These are phyloP conservation scores for Callopanchax toddi DNA, from an alignment of 2,113 vertebrate species.

Conservation along the genomic window DNA sequence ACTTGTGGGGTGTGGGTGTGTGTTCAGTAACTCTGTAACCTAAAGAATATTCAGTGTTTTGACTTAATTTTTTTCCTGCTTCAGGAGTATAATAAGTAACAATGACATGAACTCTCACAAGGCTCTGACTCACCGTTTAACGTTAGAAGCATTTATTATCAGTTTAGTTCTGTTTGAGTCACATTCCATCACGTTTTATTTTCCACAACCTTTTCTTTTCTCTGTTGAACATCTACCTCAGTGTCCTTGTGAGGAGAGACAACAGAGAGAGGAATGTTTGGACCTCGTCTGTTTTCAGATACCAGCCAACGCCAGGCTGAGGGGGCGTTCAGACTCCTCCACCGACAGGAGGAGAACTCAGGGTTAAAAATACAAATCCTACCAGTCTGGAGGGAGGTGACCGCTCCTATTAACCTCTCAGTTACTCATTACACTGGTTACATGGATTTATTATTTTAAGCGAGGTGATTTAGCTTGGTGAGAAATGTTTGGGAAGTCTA, in stretches of 20 bases:
- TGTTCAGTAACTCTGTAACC: background rate
- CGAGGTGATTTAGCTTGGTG: no score
- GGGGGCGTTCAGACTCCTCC: slow-evolving; percentile 35
- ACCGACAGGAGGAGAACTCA: slow-evolving; percentile 14
- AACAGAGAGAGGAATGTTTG: slow-evolving; percentile 49
- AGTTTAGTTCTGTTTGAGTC: background rate
- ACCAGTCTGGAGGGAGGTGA: background rate
- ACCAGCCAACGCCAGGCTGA: slow-evolving; percentile 38
- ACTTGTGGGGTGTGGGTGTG: no score
- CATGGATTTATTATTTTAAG: no score
- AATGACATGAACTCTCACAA: no score
- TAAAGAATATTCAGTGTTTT: background rate
- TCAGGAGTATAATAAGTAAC: no score
- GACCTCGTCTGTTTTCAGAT: slow-evolving; percentile 19
- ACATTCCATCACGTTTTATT: background rate
- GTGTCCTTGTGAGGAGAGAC: slow-evolving; percentile 42
- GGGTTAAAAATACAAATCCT: slow-evolving; percentile 2
- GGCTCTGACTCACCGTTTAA: no score
- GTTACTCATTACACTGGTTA: background rate
- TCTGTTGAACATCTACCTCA: background rate
- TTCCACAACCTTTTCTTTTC: background rate
- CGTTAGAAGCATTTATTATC: no score
- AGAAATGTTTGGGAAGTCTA: no score
- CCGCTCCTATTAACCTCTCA: background rate
- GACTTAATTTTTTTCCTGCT: no score